Base-by-base conservation (phyloP, 2,888 invertebrate genomes). In the Agriopis leucophaearia region DNA sequence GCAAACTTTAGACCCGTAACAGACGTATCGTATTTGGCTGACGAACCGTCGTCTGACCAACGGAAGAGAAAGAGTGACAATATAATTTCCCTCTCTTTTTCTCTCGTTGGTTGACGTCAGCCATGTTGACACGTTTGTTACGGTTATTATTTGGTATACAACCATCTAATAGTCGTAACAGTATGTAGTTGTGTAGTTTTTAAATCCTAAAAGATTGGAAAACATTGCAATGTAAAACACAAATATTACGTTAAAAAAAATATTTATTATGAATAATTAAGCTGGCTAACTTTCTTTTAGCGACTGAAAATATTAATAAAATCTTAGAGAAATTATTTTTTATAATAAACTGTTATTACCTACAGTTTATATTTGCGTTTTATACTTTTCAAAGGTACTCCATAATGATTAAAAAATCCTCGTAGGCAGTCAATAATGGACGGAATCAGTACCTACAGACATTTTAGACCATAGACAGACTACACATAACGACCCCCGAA, bases 271-370 rank as follows among this genome's bases (percentile, higher is more conserved):
- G 16, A 42, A 56, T 51, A 69, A 75, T 70, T 54, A 45, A 61
- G 15, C 55, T 56, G 55, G 18, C 16, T 16, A 54, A 54, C 38
- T 15, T 48, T 10, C 16, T 47, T 35, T 42, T 42, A 15, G 38
- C 38, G 10, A 38, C 16, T 42, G n/a, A 18, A 40, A 55, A 18
- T 27, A 27, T 55, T 42, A 52, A 13, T 1, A 52, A 38, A 54
- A 15, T 7, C 4, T 27, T n/a, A 38, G 15, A 54, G 6, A 15
- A 71, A 67, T 45, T n/a, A n/a, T 3, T 44, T 13, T 15, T 73
- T 70, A 75, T 71, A 80, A 77, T 80, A 80, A 79, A 80, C 56
- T 74, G 65, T 71, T 73, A 36, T 36, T 6, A 8, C 36, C 4
- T 36, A 65, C 70, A 64, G 70, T 75, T 74, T 65, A 56, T 8